Conservation (phyloP, 2,888 invertebrate species). For the Danaus chrysippus region DNA sequence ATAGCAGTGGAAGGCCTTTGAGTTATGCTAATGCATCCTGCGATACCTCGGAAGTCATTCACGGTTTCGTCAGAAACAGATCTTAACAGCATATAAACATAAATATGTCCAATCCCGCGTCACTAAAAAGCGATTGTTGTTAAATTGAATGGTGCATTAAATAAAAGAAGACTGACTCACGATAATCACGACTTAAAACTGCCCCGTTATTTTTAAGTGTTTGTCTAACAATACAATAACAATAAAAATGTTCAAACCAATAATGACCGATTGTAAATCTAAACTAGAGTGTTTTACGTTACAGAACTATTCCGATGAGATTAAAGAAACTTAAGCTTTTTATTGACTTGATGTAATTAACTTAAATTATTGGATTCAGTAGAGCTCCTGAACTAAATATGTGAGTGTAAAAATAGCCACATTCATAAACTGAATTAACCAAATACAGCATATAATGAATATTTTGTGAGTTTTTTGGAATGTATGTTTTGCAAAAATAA, state of each 20-base stretch:
- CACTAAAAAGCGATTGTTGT: slow-evolving; percentile 74
- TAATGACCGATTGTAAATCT: slow-evolving; percentile 4
- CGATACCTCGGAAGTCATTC: slow-evolving; percentile 37
- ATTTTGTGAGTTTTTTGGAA: too few relatives aligned
- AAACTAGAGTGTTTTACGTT: neutral
- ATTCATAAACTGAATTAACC: too few relatives aligned
- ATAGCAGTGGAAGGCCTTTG: slow-evolving; percentile 38
- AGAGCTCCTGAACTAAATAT: too few relatives aligned
- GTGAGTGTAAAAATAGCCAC: too few relatives aligned
- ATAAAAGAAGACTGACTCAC: slow-evolving; percentile 59
- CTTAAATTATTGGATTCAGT: too few relatives aligned
- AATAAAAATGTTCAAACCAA: neutral
- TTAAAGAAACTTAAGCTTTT: too few relatives aligned
- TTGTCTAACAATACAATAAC: slow-evolving; percentile 8
- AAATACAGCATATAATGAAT: too few relatives aligned
- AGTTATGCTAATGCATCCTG: slow-evolving; percentile 42
- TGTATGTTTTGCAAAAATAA: too few relatives aligned
- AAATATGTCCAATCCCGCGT: slow-evolving; percentile 66
- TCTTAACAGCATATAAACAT: slow-evolving; percentile 69
- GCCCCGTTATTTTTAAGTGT: slow-evolving; percentile 25
- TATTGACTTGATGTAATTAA: too few relatives aligned
- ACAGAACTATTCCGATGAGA: too few relatives aligned
- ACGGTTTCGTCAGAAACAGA: slow-evolving; percentile 45
- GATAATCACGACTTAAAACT: slow-evolving; percentile 52
- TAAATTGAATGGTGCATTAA: slow-evolving; percentile 73